phyloP scores from a whole-genome alignment of 1,140 invertebrate species.

The Aphelinus certus region DNA sequence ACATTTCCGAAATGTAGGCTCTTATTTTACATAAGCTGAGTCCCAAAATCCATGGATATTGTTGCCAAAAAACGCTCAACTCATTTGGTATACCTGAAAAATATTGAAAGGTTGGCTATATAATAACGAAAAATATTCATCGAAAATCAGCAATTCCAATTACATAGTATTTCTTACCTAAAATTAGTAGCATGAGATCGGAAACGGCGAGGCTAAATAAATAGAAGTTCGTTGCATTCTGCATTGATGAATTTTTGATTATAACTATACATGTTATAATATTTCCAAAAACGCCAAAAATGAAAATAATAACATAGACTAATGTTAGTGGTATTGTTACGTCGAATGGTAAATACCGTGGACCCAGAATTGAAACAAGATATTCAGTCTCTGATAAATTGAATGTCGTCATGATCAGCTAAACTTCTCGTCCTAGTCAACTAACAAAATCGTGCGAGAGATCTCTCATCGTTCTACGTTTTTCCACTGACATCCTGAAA shows the following conservation, averaged over 20 bases:
- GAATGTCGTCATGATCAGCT: background rate
- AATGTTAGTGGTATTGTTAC: constrained; percentile 74
- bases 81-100: constrained; percentile 87
- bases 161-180: constrained; percentile 66
- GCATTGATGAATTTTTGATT: constrained; percentile 81
- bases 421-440: background rate
- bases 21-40: constrained; percentile 84
- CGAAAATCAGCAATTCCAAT: no score
- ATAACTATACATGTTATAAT: constrained; percentile 90
- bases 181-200: constrained; percentile 77
- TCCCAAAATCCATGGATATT: constrained; percentile 91
- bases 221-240: constrained; percentile 91
- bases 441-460: no score
- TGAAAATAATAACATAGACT: constrained; percentile 82
- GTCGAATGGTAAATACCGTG: constrained; percentile 60
- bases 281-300: constrained; percentile 89
- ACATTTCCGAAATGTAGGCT: constrained; percentile 70
- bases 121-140: no score
- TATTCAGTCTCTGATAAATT: constrained; percentile 60
- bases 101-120: constrained; percentile 41
- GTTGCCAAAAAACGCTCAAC: constrained; percentile 88
- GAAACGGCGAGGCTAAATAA: constrained; percentile 87
- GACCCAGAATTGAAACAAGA: constrained; percentile 57
- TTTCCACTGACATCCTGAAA: no score
- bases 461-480: no score